A percentile compares a stretch with the other conserved stretches of the same genome.
Conservation (phyloP, 2,888 invertebrate genomes). For the Drosophila sordidula region DNA sequence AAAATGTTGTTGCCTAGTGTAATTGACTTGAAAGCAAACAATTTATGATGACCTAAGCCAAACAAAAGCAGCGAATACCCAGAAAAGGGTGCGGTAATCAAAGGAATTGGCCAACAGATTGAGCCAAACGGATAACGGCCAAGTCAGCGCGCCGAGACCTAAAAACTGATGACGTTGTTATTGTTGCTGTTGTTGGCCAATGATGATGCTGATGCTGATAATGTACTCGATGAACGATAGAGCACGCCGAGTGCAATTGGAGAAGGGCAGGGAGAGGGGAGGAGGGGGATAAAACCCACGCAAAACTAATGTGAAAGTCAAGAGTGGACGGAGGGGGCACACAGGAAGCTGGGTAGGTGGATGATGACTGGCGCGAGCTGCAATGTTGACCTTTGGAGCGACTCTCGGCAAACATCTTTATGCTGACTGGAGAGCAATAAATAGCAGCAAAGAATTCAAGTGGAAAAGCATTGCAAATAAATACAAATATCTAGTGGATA, state of each 20-base stretch:
- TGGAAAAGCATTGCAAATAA: conserved; percentile 73
- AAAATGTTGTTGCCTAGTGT: conserved; percentile 28
- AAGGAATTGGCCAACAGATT: conserved; percentile 76
- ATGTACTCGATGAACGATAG: conserved; percentile 70
- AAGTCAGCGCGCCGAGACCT: conserved; percentile 68
- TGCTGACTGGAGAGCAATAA: conserved; percentile 68
- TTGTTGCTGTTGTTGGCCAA: conserved; percentile 33
- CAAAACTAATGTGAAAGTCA: conserved; percentile 75
- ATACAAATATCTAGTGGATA: conserved; percentile 64
- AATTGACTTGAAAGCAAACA: conserved; percentile 80
- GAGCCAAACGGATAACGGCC: conserved; percentile 69
- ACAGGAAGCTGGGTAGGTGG: conserved; percentile 5
- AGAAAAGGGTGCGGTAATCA: conserved; percentile 79
- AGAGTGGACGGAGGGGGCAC: conserved; percentile 15
- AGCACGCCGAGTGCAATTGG: conserved; percentile 64
- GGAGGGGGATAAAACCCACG: conserved; percentile 46
- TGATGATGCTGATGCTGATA: conserved; percentile 59
- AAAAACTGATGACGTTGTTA: conserved; percentile 74
- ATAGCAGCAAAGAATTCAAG: conserved; percentile 65
- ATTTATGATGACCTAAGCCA: conserved; percentile 79
- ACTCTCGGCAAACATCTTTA: conserved; percentile 68
- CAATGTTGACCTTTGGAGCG: conserved; percentile 71
- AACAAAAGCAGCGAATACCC: conserved; percentile 51
- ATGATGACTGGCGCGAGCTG: conserved; percentile 71
- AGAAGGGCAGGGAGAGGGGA: conserved; percentile 1